Evolutionary conservation across 2,113 vertebrate genomes (phyloP).

Genomic region (Cairina moschata): DNA sequence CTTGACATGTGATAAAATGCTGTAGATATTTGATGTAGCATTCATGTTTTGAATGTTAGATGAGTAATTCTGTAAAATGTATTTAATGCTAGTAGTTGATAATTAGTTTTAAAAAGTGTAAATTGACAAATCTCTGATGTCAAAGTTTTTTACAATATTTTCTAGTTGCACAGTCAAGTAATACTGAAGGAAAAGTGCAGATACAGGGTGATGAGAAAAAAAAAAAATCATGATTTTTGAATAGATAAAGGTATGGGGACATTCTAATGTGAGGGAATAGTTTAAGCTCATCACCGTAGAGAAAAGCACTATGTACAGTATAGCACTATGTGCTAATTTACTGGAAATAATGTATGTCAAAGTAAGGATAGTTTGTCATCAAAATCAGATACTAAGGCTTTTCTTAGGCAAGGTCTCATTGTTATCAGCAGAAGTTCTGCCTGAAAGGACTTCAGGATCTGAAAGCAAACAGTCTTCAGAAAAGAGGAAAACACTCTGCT

Average conservation of each 20-base stretch:
- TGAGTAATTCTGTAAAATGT: neutral
- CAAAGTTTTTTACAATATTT: neutral
- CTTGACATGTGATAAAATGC: neutral
- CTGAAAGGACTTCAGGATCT: neutral
- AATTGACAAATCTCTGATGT: neutral
- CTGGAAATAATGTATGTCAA: accelerated
- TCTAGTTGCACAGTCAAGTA: neutral
- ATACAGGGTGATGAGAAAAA: neutral
- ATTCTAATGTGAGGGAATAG: neutral
- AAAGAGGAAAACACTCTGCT: neutral
- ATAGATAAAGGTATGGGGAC: neutral
- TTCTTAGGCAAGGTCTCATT: neutral
- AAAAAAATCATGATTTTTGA: neutral
- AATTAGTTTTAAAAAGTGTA: neutral
- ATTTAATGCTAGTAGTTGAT: neutral
- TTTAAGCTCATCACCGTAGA: neutral
- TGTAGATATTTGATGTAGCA: neutral
- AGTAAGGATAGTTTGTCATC: neutral
- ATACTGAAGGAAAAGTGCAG: neutral
- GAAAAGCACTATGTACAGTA: neutral
- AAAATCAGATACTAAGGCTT: neutral
- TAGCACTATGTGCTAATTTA: accelerated
- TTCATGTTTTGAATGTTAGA: neutral
- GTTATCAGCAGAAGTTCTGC: neutral
- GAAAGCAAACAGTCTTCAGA: neutral